Percentiles rank a stretch among this genome's conserved stretches.
These are phyloP conservation scores for Cyanoramphus novaezelandiae DNA, from an alignment of 2,113 vertebrate species.

Conservation along the genomic window DNA sequence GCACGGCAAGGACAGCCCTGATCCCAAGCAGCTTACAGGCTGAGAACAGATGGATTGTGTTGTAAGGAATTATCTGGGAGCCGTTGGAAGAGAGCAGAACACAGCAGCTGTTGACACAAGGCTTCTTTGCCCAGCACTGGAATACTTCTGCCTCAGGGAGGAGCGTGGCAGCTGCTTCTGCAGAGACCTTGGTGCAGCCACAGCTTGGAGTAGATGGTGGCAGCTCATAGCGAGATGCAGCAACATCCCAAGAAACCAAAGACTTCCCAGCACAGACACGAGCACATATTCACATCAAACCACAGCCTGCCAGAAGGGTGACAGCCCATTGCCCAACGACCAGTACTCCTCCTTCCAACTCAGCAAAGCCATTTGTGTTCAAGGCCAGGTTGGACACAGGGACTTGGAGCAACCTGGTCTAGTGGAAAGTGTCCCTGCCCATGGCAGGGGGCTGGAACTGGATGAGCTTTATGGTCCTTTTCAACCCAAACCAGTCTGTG, in stretches of 20 bases:
- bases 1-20: neutral
- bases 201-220: neutral
- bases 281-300: neutral
- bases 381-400: neutral
- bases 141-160: neutral
- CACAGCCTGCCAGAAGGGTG: neutral
- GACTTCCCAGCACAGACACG: neutral
- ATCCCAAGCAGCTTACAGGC: neutral
- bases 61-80: neutral
- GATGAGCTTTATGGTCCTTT: neutral
- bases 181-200: accelerated
- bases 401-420: neutral
- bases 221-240: neutral
- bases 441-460: neutral
- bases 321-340: neutral
- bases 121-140: neutral
- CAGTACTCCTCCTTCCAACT: neutral
- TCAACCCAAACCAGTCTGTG: neutral
- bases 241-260: neutral
- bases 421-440: neutral
- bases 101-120: neutral
- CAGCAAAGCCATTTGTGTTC: neutral
- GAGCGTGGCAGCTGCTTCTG: neutral
- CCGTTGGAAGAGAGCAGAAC: neutral
- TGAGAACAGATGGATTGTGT: neutral